A percentile compares a stretch with the other conserved stretches of the same genome.
These are phyloP conservation scores for Epistrophella euchroma DNA, from an alignment of 2,888 invertebrate genomes.

Conservation along the genomic window DNA sequence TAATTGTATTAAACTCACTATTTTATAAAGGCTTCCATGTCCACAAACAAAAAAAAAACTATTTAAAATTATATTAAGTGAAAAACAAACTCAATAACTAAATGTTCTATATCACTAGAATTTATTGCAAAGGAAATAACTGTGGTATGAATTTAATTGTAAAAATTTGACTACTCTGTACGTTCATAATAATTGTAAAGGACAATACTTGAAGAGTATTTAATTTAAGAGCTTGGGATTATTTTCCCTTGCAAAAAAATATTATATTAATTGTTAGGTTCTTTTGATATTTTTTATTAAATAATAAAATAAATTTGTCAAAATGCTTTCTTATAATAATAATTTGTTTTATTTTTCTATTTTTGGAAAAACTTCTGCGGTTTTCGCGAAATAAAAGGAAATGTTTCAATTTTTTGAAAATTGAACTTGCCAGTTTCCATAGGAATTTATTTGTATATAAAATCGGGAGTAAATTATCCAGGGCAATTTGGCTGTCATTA, in stretches of 20 bases:
- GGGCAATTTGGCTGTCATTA: too few species aligned
- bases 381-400: too few species aligned
- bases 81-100: constrained; percentile 5
- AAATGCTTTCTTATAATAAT: constrained; percentile 19
- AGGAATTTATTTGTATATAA: too few species aligned
- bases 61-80: neutral
- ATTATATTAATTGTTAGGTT: constrained; percentile 1
- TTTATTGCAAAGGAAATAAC: constrained; percentile 3
- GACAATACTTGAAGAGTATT: constrained; percentile 33
- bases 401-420: too few species aligned
- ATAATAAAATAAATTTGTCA: constrained; percentile 49
- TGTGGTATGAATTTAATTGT: constrained; percentile 15
- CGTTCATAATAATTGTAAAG: neutral
- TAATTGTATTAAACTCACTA: neutral
- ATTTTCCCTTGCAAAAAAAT: constrained; percentile 24
- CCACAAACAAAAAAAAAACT: neutral
- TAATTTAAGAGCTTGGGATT: constrained; percentile 35
- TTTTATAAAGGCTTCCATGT: constrained; percentile 3
- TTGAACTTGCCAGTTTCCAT: too few species aligned
- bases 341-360: neutral
- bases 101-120: neutral
- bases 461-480: too few species aligned
- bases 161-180: neutral
- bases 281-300: constrained; percentile 56
- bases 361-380: too few species aligned